phyloP scores from a whole-genome alignment of 2,797 vertebrate genomes.

The Nyctalus aviator region DNA sequence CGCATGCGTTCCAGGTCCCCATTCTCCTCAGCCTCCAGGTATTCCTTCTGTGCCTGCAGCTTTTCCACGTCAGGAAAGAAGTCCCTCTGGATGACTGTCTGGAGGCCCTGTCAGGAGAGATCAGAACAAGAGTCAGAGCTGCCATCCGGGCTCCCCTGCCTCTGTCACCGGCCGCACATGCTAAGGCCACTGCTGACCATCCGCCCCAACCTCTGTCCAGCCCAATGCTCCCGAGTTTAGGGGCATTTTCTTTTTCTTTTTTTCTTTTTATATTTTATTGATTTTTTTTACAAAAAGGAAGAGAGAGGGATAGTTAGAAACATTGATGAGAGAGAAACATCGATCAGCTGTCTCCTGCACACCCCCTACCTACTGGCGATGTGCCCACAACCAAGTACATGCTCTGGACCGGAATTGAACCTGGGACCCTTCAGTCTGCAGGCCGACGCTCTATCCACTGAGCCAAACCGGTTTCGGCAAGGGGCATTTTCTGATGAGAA shows the following conservation, averaged over 20 bases:
- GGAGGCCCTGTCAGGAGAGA: conserved; percentile 89
- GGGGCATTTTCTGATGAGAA: neutral
- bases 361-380: too few relatives aligned
- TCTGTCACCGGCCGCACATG: accelerated
- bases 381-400: too few relatives aligned
- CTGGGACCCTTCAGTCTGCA: too few relatives aligned
- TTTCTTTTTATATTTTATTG: too few relatives aligned
- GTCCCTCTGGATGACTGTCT: conserved; percentile 97
- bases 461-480: neutral
- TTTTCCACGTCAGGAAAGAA: conserved; percentile 98
- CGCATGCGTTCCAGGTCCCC: conserved; percentile 97
- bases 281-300: too few relatives aligned
- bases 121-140: neutral
- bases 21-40: conserved; percentile 96
- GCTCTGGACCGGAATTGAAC: too few relatives aligned
- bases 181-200: neutral
- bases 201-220: neutral
- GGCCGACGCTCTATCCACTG: too few relatives aligned
- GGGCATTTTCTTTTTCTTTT: neutral
- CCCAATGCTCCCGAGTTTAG: neutral
- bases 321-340: too few relatives aligned
- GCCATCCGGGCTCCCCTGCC: neutral
- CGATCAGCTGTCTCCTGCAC: too few relatives aligned
- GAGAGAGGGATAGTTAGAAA: too few relatives aligned
- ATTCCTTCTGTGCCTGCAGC: conserved; percentile 96